These are phyloP conservation scores for Trissoscelio sp. DNA, from an alignment of 2,888 invertebrate genomes.

Conservation along the genomic window DNA sequence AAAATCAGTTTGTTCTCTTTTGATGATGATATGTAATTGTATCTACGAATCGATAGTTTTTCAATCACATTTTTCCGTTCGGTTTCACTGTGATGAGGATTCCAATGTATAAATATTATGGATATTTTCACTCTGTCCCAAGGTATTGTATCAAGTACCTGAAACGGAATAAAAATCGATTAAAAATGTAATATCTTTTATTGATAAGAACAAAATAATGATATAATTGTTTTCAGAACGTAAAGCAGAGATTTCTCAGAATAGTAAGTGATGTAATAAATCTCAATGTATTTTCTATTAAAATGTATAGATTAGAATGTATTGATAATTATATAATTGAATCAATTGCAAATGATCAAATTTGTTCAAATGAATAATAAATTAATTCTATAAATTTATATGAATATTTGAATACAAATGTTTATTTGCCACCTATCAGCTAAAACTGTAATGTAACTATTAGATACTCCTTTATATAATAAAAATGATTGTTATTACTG, in stretches of 20 bases:
- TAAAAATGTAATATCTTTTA: slow-evolving; percentile 48
- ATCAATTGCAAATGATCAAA: no score
- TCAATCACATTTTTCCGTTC: slow-evolving; percentile 79
- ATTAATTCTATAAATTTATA: no score
- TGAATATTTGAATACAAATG: no score
- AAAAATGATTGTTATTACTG: no score
- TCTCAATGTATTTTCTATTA: not conserved
- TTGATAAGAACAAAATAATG: slow-evolving; percentile 58
- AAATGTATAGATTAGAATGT: not conserved
- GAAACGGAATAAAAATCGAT: slow-evolving; percentile 58
- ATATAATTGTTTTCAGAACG: slow-evolving; percentile 55
- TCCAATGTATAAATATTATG: slow-evolving; percentile 80
- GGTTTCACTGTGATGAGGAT: slow-evolving; percentile 77
- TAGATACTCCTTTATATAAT: no score
- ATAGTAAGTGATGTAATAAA: slow-evolving; percentile 52
- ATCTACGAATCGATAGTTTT: slow-evolving; percentile 77
- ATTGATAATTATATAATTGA: not conserved
- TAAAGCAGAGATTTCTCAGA: slow-evolving; percentile 26
- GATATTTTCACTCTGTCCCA: slow-evolving; percentile 81
- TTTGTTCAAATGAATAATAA: no score
- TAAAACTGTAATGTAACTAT: no score
- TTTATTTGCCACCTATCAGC: no score
- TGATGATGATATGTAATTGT: slow-evolving; percentile 76
- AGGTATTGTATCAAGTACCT: slow-evolving; percentile 82
- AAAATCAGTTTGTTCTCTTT: slow-evolving; percentile 80